Evolutionary conservation across 2,113 vertebrate genomes (phyloP).

Genomic region (Coryphaenoides rupestris): DNA sequence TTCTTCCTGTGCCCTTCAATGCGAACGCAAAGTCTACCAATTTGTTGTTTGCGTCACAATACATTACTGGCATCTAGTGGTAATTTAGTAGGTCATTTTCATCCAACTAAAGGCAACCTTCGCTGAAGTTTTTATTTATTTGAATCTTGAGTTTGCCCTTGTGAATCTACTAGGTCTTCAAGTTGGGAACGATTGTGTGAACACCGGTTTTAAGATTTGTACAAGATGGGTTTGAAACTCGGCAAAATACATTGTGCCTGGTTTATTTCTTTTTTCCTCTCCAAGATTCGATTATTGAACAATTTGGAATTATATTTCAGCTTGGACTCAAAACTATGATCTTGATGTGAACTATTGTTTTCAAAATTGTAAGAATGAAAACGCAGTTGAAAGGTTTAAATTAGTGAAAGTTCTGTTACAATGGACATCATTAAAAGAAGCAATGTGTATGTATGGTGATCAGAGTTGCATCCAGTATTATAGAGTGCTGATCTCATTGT

Average conservation of each 20-base stretch:
- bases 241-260: conserved; percentile 55
- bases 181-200: conserved; percentile 37
- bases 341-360: not conserved
- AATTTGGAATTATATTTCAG: not conserved
- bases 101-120: conserved; percentile 33
- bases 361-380: conserved; percentile 16
- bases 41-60: conserved; percentile 16
- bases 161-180: conserved; percentile 41
- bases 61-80: conserved; percentile 24
- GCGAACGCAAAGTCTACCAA: not conserved
- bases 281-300: not conserved
- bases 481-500: no score
- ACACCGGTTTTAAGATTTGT: conserved; percentile 52
- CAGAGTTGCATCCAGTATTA: not conserved
- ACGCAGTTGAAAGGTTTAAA: conserved; percentile 17
- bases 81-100: conserved; percentile 25
- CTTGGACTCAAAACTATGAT: not conserved
- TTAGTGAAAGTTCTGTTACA: not conserved
- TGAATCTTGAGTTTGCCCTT: conserved; percentile 41
- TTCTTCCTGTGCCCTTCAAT: not conserved
- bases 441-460: not conserved
- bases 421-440: not conserved
- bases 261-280: not conserved
- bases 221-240: conserved; percentile 51
- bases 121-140: conserved; percentile 28